Evolutionary conservation across 2,888 invertebrate species (phyloP), one percentile per base, ranked within the genome.

Genomic region (Octonoba sinensis): DNA sequence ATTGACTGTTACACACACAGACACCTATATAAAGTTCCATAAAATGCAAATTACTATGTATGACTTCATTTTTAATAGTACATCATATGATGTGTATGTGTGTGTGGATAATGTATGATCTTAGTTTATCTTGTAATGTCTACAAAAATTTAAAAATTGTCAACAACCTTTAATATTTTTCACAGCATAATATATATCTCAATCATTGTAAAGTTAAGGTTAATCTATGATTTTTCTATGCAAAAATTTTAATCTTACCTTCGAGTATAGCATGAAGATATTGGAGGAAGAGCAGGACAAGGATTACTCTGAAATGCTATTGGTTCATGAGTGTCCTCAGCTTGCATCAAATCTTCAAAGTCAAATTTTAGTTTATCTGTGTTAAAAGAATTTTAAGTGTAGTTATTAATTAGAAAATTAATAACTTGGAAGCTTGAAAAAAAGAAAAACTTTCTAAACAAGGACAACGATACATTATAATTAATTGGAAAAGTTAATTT

Each of bases 331-430:
- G 51, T 22, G 15, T 66, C 59, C 51, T 36, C 49, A 13, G 75
- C 56, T 22, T 44, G 13, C 46, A 66, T 16, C 1, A 75, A 44
- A 22, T 75, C 67, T 49, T 67, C 67, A 60, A 60, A 66, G n/a
- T 59, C 47, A 59, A 75, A 67, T 57, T 75, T 75, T 6, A 75
- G 18, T 24, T 75, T 67, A 16, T 75, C 75, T 75, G 59, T 18
- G 16, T 4, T 1, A 27, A 36, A 62, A 36, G 15, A 20, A 59
- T 16, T 60, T 56, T 8, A 22, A 64, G 22, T 24, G 20, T 3
- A 13, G 6, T 15, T 49, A 11, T 54, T n/a, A 12, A 27, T 16
- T 54, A 36, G 11, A 54, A 22, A 11, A 18, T n/a, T 54, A n/a
- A 16, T 54, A 22, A n/a, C 6, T 18, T 16, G n/a, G 18, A n/a